Evolutionary conservation across 64 coral and sea anemone species (phyloP), one percentile per base, ranked within the genome.

Genomic region (Montipora capricornis): DNA sequence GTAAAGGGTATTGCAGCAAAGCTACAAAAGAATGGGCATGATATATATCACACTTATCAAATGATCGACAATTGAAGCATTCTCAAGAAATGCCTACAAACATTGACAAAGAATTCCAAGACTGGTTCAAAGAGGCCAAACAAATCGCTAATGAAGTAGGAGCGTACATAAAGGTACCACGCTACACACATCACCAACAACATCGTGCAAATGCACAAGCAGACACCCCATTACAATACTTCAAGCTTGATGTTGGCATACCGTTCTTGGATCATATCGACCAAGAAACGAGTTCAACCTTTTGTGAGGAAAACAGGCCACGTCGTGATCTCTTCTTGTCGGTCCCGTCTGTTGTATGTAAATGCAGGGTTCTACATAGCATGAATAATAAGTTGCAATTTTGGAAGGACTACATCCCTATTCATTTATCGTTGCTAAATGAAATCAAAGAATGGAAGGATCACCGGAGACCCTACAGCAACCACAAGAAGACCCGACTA

Each of bases 201-300:
- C 80, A 93, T 37, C 79, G 82, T 83, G 78, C 71, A 20, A 93
- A 93, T 81, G 57, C 67, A 49, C 50, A 20, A 22, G 60, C 82
- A 64, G 47, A 55, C 6, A 69, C 82, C 2, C 70, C 91, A 44
- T 60, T 67, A 62, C 81, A 93, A 76, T 93, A 86, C 55, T 87
- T 77, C 58, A 77, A 83, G 75, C 53, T 52, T 7, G 66, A 83
- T 75, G 37, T 92, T 73, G 79, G 79, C 68, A 84, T 92, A 75
- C 81, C 73, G 19, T 83, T 93, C 82, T 53, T 93, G 58, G 91
- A 89, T 62, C 85, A 94, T 75, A 76, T 90, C 66, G 14, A 68
- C 14, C 8, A 68, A 68, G 66, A 68, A 68, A 68, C 19, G 66
- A 68, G 66, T 68, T 68, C 66, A 68, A 68, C 2, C 2, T 61